Evolutionary conservation across 2,797 vertebrate species (phyloP).

Genomic region (Liparis tanakae): DNA sequence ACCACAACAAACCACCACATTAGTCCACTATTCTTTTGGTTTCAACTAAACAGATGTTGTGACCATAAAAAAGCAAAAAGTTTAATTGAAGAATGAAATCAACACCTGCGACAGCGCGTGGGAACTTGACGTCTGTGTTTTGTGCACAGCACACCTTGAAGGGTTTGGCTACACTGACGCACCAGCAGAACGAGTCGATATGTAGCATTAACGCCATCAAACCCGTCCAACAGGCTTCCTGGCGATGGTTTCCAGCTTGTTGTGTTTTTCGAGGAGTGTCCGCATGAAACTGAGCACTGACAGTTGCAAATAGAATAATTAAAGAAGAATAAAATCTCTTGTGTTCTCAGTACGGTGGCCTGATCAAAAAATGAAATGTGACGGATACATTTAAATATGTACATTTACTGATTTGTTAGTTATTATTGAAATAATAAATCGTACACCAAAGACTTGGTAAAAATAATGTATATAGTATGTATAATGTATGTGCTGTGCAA

Average conservation of each 20-base stretch:
- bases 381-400: neutral
- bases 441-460: neutral
- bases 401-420: neutral
- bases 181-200: neutral
- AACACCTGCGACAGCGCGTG: neutral
- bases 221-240: conserved; percentile 9
- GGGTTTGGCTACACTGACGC: neutral
- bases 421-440: neutral
- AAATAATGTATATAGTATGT: neutral
- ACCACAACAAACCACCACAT: neutral
- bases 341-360: neutral
- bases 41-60: neutral
- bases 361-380: neutral
- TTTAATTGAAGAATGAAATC: neutral
- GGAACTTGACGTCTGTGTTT: neutral
- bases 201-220: neutral
- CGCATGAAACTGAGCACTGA: neutral
- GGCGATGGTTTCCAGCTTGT: neutral
- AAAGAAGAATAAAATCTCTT: too few relatives aligned
- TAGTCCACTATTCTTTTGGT: neutral
- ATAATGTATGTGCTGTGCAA: neutral
- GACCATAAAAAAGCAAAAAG: neutral
- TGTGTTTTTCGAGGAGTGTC: neutral
- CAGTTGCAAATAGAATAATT: neutral
- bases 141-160: neutral